Evolutionary conservation across 1,140 invertebrate genomes (phyloP), one percentile per base, ranked within the genome.

Genomic region (Macrocentrus cingulum): DNA sequence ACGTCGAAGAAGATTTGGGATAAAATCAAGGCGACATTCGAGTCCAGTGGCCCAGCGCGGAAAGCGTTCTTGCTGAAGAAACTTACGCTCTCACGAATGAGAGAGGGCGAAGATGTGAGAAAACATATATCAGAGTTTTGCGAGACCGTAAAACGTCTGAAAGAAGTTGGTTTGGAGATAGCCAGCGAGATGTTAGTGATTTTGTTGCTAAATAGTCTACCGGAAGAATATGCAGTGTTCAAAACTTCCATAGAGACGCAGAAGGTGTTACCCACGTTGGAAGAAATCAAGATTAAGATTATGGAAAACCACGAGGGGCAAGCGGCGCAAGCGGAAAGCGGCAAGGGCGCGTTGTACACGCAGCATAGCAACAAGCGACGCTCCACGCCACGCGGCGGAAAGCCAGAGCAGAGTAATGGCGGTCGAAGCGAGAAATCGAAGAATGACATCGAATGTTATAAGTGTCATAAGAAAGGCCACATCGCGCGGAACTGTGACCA

Each of bases 141-240:
- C 19, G 66, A 70, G 19, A 52, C 61, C 2, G 65, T 66, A 6
- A 66, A 70, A 32, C 63, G 61, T 62, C 49, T 71, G n/a, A 32
- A 39, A 19, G 60, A 65, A 18, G 61, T 69, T 34, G 51, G 64
- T 1, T n/a, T 69, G 19, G 39, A 49, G 5, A 63, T 68, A n/a
- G 54, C 62, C 15, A 39, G 50, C 20, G 66, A 68, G 13, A 20
- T 70, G 20, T 45, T 68, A 16, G 59, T 59, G 19, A 62, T 65
- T 2, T 53, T 65, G 36, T 42, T 65, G 29, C 36, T 72, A 15
- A 62, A 68, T 41, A 71, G 66, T 34, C 48, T 70, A 22, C 64
- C 66, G 8, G 46, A 52, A 9, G 48, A 52, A 20, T 70, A 63
- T 44, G 62, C 60, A 39, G 50, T 61, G 1, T 70, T 71, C 51